These are phyloP conservation scores for Neoarius graeffei DNA, from an alignment of 2,113 vertebrate species.

Conservation along the genomic window DNA sequence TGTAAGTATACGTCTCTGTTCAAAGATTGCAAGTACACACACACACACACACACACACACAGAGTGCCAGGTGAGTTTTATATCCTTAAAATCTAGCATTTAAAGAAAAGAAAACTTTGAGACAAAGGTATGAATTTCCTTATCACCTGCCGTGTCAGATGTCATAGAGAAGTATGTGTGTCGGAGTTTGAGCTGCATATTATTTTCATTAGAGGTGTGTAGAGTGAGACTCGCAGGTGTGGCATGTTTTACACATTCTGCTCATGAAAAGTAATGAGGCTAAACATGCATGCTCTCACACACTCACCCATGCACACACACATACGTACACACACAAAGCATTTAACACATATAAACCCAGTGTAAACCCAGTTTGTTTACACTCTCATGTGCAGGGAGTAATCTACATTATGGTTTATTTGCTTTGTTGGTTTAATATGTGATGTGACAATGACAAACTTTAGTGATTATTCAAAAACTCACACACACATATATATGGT, in stretches of 20 bases:
- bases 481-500: neutral
- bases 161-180: conserved; percentile 30
- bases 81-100: conserved; percentile 16
- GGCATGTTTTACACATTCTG: conserved; percentile 46
- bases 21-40: neutral
- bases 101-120: neutral
- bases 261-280: conserved; percentile 29
- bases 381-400: neutral
- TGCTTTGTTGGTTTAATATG: conserved; percentile 9
- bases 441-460: neutral
- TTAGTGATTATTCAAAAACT: neutral
- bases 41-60: neutral
- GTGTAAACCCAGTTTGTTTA: neutral
- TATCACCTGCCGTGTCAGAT: conserved; percentile 31
- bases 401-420: neutral
- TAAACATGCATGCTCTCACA: conserved; percentile 15
- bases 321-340: neutral
- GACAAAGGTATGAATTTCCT: conserved; percentile 26
- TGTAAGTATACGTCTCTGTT: neutral
- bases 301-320: neutral
- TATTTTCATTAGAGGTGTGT: conserved; percentile 51
- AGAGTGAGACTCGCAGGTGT: conserved; percentile 40
- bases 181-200: conserved; percentile 48
- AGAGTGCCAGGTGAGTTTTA: neutral
- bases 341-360: neutral